Conservation (phyloP, 2,888 invertebrate genomes). For the Phengaris arion region DNA sequence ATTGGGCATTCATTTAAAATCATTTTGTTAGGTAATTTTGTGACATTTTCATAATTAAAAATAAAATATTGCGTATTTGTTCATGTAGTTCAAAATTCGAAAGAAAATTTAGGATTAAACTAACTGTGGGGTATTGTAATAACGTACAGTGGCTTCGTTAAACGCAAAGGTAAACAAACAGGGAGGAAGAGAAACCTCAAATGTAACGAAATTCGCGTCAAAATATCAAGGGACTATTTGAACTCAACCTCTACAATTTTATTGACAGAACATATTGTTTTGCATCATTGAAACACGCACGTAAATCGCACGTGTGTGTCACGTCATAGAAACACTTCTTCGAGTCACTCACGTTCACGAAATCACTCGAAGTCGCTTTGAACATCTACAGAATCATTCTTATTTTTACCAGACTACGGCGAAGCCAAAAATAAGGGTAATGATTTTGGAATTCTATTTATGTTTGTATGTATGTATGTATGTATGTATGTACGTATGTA, state of each 20-base stretch:
- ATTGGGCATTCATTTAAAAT: no score
- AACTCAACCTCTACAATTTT: neutral
- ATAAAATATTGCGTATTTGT: neutral
- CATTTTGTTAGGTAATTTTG: no score
- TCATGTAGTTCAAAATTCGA: neutral
- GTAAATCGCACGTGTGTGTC: no score
- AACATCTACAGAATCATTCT: neutral
- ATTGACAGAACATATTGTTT: neutral
- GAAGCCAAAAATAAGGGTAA: no score
- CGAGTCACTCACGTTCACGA: no score
- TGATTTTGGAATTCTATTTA: no score
- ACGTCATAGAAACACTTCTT: no score
- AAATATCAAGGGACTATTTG: neutral
- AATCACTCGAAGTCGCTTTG: no score
- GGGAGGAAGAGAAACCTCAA: neutral
- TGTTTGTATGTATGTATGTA: no score
- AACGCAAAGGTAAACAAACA: conserved; percentile 2
- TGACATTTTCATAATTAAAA: no score
- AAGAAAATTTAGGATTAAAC: neutral
- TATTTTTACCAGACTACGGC: neutral
- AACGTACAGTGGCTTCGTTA: neutral
- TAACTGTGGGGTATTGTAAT: neutral
- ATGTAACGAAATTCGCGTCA: conserved; percentile 2
- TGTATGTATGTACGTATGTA: no score
- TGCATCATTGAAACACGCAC: neutral